Base-by-base conservation (phyloP, 2,888 invertebrate species). In the Drosophila paramelanica region DNA sequence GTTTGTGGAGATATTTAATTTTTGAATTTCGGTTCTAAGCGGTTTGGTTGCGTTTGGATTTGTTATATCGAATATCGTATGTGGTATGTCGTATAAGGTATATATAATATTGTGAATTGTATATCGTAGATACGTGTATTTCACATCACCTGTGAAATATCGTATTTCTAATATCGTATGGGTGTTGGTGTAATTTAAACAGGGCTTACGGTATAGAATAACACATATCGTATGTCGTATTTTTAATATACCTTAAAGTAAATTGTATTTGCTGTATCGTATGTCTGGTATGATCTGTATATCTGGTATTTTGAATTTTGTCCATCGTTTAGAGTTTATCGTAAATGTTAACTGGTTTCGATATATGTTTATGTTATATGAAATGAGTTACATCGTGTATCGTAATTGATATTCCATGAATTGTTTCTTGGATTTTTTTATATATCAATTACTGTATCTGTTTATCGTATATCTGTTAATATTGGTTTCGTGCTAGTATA, bases 1-100 rank as follows among this genome's bases (percentile, higher is more conserved):
- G 77, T 76, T 59, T 71, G 46, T 72, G 68, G 39, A 14, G 2
- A 23, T 10, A 33, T 56, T 56, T 56, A 3, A 14, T 13, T 33
- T 56, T 56, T 2, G 23, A 50, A 51, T 57, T 39, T 50, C 14
- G 27, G n/a, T 31, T 56, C 7, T 10, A 14, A 49, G 13, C 14
- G 10, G 2, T n/a, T 39, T 25, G 25, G 25, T 43, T 56, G 27
- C 1, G 25, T 45, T 0, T 25, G 5, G 8, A 27, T 14, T 23
- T 17, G 10, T 5, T 36, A 11, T 27, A 20, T n/a, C 14, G 4
- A 31, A 36, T 49, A 53, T 53, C 33, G 59, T 42, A 36, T 52
- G 10, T 46, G 33, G 25, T 20, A 39, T 55, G 31, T 47, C 33
- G 47, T 36, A 17, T 27, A 41, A 23, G 5, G 5, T 27, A n/a